Base-by-base conservation (phyloP, 2,797 vertebrate genomes). In the Ctenochaetus hawaiiensis region DNA sequence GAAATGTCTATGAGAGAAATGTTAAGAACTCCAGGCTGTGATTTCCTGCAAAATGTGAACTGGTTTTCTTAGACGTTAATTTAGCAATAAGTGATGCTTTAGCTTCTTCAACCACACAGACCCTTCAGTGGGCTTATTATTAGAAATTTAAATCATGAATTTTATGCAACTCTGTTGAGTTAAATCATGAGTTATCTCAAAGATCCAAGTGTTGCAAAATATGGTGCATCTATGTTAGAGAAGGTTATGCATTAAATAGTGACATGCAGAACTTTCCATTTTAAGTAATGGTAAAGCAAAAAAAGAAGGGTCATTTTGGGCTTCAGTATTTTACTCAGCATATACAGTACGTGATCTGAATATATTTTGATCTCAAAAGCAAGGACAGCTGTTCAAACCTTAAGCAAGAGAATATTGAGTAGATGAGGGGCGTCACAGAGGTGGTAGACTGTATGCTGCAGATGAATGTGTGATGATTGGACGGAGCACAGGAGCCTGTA, bases 391-490 rank as follows among this genome's bases (percentile, higher is more conserved):
- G 86, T 72, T 84, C 11, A 34, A 75, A 68, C 59, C 74, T 54
- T 62, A 48, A 70, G 70, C 82, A 62, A 73, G 64, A 75, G 83
- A 86, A 84, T 87, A 74, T 23, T 80, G 80, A 89, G 77, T 60
- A 76, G 78, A 68, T 57, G 70, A 43, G 74, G 67, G 78, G 53
- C 14, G 5, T 80, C 73, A 37, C 77, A 67, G 81, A 80, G 77
- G 84, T 63, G 83, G 17, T 30, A 48, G 47, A 71, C 63, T 65
- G 44, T 70, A 43, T 63, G 37, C 81, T 37, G 75, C 74, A 58
- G 60, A 77, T 82, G 81, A 90, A 88, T 85, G 70, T 57, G 67
- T 47, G 78, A 87, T 80, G 86, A 89, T 77, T 80, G 80, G 80
- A 84, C 48, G 17, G 56, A 80, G 51, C 9, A 48, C 13, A 62